Percentiles rank a stretch among this genome's conserved stretches.
phyloP scores from a whole-genome alignment of 2,888 invertebrate species.

The Parochlus steinenii region DNA sequence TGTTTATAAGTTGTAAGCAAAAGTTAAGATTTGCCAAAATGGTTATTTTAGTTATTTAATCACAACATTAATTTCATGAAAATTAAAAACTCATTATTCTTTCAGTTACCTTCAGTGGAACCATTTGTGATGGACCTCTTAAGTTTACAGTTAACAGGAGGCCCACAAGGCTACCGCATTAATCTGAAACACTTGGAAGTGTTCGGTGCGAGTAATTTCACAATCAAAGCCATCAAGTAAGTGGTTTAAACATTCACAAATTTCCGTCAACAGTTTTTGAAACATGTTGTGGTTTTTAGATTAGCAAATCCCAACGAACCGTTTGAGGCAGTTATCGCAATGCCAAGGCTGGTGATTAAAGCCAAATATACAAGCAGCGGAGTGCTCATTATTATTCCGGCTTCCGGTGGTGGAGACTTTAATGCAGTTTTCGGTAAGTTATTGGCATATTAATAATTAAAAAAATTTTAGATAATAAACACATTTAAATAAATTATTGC shows the following conservation, averaged over 20 bases:
- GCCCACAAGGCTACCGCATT: slow-evolving; percentile 40
- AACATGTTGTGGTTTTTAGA: slow-evolving; percentile 14
- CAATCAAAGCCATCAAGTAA: slow-evolving; percentile 39
- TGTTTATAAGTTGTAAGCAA: too few relatives aligned
- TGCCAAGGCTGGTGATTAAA: slow-evolving; percentile 47
- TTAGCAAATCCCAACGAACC: slow-evolving; percentile 36
- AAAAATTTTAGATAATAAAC: slow-evolving; percentile 4
- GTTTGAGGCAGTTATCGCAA: slow-evolving; percentile 43
- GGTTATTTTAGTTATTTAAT: not conserved
- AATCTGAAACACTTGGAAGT: slow-evolving; percentile 40
- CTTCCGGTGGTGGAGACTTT: slow-evolving; percentile 53
- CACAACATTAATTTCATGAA: too few relatives aligned
- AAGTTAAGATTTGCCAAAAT: slow-evolving; percentile 2
- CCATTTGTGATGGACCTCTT: slow-evolving; percentile 46
- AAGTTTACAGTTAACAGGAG: slow-evolving; percentile 38
- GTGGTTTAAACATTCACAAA: slow-evolving; percentile 13
- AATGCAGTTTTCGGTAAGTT: slow-evolving; percentile 40
- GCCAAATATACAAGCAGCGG: slow-evolving; percentile 52
- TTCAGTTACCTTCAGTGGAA: slow-evolving; percentile 42
- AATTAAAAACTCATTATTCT: too few relatives aligned
- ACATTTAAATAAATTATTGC: slow-evolving; percentile 1
- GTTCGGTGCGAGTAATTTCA: slow-evolving; percentile 45
- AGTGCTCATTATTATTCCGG: slow-evolving; percentile 49
- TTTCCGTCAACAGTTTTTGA: not conserved
- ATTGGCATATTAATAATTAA: slow-evolving; percentile 12